phyloP scores from a whole-genome alignment of 2,888 invertebrate species.

The Dryobota labecula region DNA sequence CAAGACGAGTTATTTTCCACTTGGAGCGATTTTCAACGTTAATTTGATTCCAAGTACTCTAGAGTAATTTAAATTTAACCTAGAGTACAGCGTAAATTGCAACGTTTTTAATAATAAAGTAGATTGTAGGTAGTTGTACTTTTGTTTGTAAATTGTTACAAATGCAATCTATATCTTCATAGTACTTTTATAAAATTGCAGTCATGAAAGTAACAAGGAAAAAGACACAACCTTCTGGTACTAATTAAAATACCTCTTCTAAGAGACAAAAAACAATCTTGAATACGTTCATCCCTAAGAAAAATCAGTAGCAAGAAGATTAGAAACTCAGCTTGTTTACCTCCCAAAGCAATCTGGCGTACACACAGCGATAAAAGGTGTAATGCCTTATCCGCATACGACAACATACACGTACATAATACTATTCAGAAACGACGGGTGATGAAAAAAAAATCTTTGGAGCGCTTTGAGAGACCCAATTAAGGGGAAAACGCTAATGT shows the following conservation, averaged over 20 bases:
- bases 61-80: conserved; percentile 37
- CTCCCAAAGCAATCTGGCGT: conserved; percentile 28
- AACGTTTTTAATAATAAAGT: conserved; percentile 13
- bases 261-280: conserved; percentile 9
- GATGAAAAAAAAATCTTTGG: conserved; percentile 53
- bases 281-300: not conserved
- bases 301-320: conserved; percentile 29
- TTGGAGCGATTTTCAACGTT: conserved; percentile 51
- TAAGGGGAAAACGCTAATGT: conserved; percentile 13
- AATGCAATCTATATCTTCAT: too few relatives aligned
- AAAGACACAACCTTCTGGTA: not conserved
- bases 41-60: conserved; percentile 50
- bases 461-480: conserved; percentile 62
- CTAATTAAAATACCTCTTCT: conserved; percentile 2
- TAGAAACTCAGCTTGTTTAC: conserved; percentile 25
- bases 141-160: too few relatives aligned
- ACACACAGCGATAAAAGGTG: conserved; percentile 31
- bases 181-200: not conserved
- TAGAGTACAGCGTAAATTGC: conserved; percentile 22
- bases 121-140: not conserved
- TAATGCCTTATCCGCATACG: conserved; percentile 42
- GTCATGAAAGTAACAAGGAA: not conserved
- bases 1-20: conserved; percentile 55
- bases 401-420: conserved; percentile 38
- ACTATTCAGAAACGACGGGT: conserved; percentile 46